Evolutionary conservation across 2,888 invertebrate genomes (phyloP).

Genomic region (Microctonus hyperodae): DNA sequence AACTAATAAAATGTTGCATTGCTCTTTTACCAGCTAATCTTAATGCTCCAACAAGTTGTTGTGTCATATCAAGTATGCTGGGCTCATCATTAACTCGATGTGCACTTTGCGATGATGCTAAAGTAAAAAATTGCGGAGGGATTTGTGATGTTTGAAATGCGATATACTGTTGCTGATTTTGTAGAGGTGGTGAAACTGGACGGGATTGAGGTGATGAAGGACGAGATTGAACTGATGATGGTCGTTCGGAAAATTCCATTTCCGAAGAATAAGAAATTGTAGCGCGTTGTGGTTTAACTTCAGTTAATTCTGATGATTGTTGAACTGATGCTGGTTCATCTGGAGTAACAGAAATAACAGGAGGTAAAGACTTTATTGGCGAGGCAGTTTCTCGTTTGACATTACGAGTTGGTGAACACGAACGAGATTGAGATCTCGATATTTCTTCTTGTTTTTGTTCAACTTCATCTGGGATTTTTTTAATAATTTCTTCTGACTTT

Average conservation of each 20-base stretch:
- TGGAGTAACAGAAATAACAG: conserved; percentile 58
- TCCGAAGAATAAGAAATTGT: conserved; percentile 59
- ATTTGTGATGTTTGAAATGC: conserved; percentile 54
- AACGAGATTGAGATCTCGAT: conserved; percentile 28
- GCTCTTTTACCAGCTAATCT: conserved; percentile 71
- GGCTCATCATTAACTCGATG: conserved; percentile 66
- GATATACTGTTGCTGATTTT: conserved; percentile 47
- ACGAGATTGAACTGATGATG: conserved; percentile 50
- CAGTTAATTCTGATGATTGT: conserved; percentile 26
- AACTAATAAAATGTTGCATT: conserved; percentile 73
- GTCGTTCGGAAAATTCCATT: conserved; percentile 43
- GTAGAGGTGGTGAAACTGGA: conserved; percentile 15
- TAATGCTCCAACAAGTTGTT: conserved; percentile 76
- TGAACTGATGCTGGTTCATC: conserved; percentile 42
- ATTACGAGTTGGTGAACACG: conserved; percentile 49
- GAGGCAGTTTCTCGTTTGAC: conserved; percentile 56
- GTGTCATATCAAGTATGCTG: conserved; percentile 73
- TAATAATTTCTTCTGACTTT: conserved; percentile 46
- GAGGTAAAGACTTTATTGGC: conserved; percentile 56
- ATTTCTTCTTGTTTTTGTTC: conserved; percentile 1
- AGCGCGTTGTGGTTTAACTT: conserved; percentile 52
- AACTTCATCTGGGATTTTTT: conserved; percentile 7
- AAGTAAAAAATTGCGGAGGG: conserved; percentile 49
- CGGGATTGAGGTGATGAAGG: conserved; percentile 47
- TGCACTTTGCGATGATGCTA: conserved; percentile 44